phyloP scores from a whole-genome alignment of 1,140 invertebrate species.

The Frieseomelitta varia region DNA sequence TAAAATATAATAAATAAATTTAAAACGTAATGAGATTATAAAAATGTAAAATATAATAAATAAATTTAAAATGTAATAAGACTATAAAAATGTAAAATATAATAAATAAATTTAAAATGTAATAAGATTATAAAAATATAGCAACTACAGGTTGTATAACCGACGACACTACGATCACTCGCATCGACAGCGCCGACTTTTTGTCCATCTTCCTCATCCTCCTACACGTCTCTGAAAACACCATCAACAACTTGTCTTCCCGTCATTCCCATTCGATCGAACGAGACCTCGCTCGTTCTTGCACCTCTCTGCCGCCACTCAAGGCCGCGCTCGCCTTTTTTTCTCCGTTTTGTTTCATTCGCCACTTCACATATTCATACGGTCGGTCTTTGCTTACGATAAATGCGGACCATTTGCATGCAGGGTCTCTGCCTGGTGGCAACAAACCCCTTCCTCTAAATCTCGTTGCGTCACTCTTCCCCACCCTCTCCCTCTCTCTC shows the following conservation, averaged over 20 bases:
- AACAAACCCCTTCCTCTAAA: conserved; percentile 57
- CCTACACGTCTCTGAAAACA: background rate
- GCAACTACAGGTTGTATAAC: too few relatives aligned
- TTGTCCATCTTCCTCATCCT: too few relatives aligned
- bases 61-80: too few relatives aligned
- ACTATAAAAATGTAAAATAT: too few relatives aligned
- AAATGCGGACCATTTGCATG: conserved; percentile 79
- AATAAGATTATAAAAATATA: too few relatives aligned
- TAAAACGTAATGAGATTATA: too few relatives aligned
- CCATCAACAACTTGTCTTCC: conserved; percentile 15
- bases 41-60: too few relatives aligned
- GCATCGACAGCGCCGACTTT: background rate
- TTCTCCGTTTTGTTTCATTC: conserved; percentile 72
- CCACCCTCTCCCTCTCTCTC: background rate
- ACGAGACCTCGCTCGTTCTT: background rate
- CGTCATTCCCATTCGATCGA: conserved; percentile 57
- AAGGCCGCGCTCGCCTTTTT: conserved; percentile 7
- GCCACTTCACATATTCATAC: conserved; percentile 79
- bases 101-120: too few relatives aligned
- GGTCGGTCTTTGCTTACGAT: conserved; percentile 77
- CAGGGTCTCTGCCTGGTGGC: conserved; percentile 64
- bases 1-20: too few relatives aligned
- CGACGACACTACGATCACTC: background rate
- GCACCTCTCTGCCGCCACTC: background rate
- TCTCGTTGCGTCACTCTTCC: background rate